Evolutionary conservation across 2,888 invertebrate species (phyloP).

Genomic region (Athalia cordata): DNA sequence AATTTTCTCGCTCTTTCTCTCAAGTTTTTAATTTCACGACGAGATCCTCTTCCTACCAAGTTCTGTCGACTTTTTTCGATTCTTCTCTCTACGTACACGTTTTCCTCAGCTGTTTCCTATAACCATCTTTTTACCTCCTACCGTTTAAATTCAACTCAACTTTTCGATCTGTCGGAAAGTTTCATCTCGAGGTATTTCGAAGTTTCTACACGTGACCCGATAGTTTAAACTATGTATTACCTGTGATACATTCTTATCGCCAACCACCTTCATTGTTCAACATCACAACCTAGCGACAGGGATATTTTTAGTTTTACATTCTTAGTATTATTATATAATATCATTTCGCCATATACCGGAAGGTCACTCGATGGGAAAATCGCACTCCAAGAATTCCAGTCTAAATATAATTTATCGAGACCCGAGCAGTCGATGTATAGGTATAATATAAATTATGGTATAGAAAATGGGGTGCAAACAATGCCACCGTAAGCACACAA

Average conservation of each 20-base stretch:
- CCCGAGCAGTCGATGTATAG: neutral
- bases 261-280: slow-evolving; percentile 4
- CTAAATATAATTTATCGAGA: slow-evolving; percentile 32
- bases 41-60: neutral
- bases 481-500: neutral
- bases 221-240: neutral
- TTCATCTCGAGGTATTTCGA: too few relatives aligned
- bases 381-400: slow-evolving; percentile 3
- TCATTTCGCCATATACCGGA: neutral
- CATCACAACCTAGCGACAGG: neutral
- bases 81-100: neutral
- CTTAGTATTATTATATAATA: neutral
- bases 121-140: neutral
- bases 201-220: too few relatives aligned
- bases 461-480: neutral
- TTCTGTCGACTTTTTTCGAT: neutral
- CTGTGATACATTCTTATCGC: neutral
- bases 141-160: neutral
- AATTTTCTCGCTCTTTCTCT: neutral
- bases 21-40: slow-evolving; percentile 2
- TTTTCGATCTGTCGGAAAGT: neutral
- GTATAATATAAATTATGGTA: too few relatives aligned
- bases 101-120: neutral
- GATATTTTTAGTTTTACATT: slow-evolving; percentile 34
- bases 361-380: slow-evolving; percentile 24